Base-by-base conservation (phyloP, 2,797 vertebrate species). In the Hyperoplus immaculatus region DNA sequence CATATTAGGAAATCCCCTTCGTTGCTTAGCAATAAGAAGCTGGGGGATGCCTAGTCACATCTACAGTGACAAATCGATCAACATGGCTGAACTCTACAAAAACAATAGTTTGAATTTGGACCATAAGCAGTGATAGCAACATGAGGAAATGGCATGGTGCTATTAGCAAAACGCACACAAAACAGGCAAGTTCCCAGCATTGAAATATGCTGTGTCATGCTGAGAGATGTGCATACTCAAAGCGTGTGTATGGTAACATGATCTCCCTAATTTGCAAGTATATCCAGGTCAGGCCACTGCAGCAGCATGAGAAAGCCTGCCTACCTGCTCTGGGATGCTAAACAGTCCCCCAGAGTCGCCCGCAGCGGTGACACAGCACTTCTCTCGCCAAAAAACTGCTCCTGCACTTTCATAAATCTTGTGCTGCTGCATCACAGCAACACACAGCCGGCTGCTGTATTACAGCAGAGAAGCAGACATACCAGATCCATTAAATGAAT, bases 1-100 rank as follows among this genome's bases (percentile, higher is more conserved):
- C 94, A 94, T 94, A 95, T 94, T 93, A 94, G 93, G 94, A 93
- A 92, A 94, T 93, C 90, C 93, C 87, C 79, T 79, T 39, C 69
- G 94, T 95, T 94, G 92, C 93, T 86, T 88, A 87, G 93, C 91
- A 93, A 79, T 90, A 82, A 90, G 88, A 93, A 91, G 90, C 93
- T 77, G 87, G 89, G 29, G 91, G 91, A 86, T 90, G 81, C 89
- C 88, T 89, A 10, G 60, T 85, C 77, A 82, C 76, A 57, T 86
- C 80, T 9, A 16, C 41, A 11, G 12, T 67, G 43, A 78, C 59
- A 53, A 75, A 67, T 54, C 6, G 9, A 69, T 60, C n/a, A 42
- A n/a, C 46, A 21, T 8, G 46, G 15, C 21, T 18, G 21, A 51
- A 12, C 5, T 42, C 36, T 29, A 10, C 46, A 62, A 21, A 69